Conservation (phyloP, 2,888 invertebrate species). For the Apodemia zela region DNA sequence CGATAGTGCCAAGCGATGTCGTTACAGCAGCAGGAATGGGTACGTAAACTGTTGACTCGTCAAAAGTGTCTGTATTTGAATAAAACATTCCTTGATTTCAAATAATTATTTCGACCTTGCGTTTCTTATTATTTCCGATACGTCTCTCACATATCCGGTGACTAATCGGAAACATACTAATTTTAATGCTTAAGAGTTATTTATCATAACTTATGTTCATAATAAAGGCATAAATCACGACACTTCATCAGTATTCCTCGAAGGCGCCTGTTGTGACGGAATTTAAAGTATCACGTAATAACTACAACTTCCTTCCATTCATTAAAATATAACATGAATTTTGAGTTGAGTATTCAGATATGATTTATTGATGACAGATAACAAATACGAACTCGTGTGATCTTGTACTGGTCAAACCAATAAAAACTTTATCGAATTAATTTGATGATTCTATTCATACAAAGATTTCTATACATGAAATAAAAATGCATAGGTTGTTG, state of each 20-base stretch:
- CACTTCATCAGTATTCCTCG: conserved; percentile 37
- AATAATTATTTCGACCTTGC: not conserved
- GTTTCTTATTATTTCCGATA: conserved; percentile 16
- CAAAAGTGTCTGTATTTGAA: no score
- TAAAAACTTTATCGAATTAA: no score
- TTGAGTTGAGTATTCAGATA: conserved; percentile 24
- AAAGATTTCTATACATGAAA: no score
- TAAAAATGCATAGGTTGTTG: no score
- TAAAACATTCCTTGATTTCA: no score
- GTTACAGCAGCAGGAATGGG: no score
- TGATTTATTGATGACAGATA: conserved; percentile 25
- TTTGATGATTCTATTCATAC: no score
- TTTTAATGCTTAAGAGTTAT: conserved; percentile 22
- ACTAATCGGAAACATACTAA: conserved; percentile 28
- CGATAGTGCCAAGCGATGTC: no score
- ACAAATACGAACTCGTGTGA: conserved; percentile 5
- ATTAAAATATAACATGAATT: conserved; percentile 35
- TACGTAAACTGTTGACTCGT: no score
- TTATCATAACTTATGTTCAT: conserved; percentile 17
- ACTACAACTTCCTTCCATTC: conserved; percentile 41
- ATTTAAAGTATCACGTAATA: conserved; percentile 37
- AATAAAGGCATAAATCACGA: conserved; percentile 27
- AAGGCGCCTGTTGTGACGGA: conserved; percentile 33
- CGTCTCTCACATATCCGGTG: conserved; percentile 23
- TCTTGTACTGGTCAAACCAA: conserved; percentile 24